Evolutionary conservation across 1,140 invertebrate species (phyloP).

Genomic region (Pristionchus pacificus): DNA sequence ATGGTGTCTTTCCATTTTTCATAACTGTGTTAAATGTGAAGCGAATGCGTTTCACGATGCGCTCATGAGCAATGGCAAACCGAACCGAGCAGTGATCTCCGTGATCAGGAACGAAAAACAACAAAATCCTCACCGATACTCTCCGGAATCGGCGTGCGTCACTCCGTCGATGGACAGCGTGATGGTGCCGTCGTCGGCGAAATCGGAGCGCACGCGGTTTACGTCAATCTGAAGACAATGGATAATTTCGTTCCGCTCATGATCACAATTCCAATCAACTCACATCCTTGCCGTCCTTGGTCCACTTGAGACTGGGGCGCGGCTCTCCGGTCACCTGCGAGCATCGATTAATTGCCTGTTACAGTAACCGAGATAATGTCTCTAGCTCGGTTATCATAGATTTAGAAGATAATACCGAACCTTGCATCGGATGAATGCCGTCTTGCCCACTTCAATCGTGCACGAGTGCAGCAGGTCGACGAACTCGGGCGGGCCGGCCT

Average conservation of each 20-base stretch:
- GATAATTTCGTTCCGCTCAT: background rate
- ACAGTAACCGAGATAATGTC: no score
- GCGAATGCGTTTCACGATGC: no score
- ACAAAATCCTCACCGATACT: constrained; percentile 63
- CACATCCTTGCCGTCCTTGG: constrained; percentile 57
- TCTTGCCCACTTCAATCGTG: constrained; percentile 66
- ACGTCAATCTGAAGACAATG: background rate
- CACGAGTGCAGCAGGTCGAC: constrained; percentile 54
- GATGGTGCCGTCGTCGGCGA: constrained; percentile 49
- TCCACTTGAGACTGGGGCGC: constrained; percentile 70
- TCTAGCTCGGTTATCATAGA: no score
- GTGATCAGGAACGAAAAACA: no score
- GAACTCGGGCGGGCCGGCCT: constrained; percentile 49
- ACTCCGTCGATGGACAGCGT: constrained; percentile 71
- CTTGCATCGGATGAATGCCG: constrained; percentile 61
- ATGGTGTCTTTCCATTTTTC: no score
- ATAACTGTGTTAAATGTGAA: constrained; percentile 5
- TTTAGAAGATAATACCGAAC: no score
- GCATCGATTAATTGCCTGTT: no score
- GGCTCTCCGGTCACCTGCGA: constrained; percentile 61
- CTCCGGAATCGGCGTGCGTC: constrained; percentile 72
- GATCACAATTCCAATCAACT: constrained; percentile 20
- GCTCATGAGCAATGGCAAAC: no score
- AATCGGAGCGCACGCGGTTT: constrained; percentile 40
- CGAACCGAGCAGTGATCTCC: no score